Evolutionary conservation across 1,140 invertebrate species (phyloP).

Genomic region (Drosophila chauvacae): DNA sequence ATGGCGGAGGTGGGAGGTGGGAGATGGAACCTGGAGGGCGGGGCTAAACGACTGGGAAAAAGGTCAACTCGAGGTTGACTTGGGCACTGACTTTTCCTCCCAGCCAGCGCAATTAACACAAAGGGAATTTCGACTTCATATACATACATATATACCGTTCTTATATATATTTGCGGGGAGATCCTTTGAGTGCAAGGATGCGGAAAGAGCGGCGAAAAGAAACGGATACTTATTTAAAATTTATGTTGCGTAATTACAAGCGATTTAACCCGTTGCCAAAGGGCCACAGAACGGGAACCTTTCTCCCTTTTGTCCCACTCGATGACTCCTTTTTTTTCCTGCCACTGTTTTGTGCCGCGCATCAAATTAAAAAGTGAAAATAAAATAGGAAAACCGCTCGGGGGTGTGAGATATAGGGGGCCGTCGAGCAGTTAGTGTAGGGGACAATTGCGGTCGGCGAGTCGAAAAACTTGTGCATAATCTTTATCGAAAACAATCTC

Average conservation of each 20-base stretch:
- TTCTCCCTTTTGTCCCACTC: constrained; percentile 23
- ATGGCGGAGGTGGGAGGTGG: constrained; percentile 21
- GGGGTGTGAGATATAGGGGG: constrained; percentile 12
- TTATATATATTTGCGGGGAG: constrained; percentile 12
- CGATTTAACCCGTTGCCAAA: constrained; percentile 75
- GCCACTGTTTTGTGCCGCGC: constrained; percentile 24
- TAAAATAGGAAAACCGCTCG: constrained; percentile 54
- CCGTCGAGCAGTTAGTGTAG: not conserved
- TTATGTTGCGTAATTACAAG: constrained; percentile 83
- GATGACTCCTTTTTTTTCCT: constrained; percentile 10
- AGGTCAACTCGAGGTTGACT: constrained; percentile 54
- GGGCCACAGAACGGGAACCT: constrained; percentile 40
- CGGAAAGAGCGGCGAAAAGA: constrained; percentile 74
- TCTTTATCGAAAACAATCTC: constrained; percentile 78
- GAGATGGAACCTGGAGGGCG: not conserved
- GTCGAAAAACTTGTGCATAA: constrained; percentile 66
- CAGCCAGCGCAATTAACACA: constrained; percentile 76
- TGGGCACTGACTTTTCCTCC: constrained; percentile 66
- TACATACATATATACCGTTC: not conserved
- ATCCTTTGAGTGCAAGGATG: constrained; percentile 61
- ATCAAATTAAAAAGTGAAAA: constrained; percentile 73
- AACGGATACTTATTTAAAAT: constrained; percentile 84
- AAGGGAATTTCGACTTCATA: constrained; percentile 55
- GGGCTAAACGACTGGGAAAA: constrained; percentile 18
- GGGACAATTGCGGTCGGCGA: constrained; percentile 38